These are phyloP conservation scores for Xenus cinereus DNA, from an alignment of 2,113 vertebrate genomes.

Conservation along the genomic window DNA sequence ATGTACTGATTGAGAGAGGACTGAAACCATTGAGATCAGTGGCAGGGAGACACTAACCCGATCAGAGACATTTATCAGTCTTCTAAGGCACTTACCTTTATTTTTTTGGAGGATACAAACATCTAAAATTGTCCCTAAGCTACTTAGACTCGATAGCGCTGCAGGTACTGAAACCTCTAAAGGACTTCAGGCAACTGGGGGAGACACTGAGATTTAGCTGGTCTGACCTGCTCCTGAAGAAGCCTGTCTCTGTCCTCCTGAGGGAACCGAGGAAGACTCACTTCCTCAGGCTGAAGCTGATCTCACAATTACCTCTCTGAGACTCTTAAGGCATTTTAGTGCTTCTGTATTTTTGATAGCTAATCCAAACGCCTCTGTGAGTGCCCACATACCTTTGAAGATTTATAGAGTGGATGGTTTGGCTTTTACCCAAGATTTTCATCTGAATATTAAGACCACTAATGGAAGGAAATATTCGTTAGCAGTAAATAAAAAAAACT, in stretches of 20 bases:
- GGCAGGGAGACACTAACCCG: neutral
- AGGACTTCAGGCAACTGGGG: neutral
- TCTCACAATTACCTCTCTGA: neutral
- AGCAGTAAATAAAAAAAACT: neutral
- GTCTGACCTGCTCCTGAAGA: neutral
- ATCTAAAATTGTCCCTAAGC: neutral
- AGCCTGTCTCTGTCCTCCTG: neutral
- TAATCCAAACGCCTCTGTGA: neutral
- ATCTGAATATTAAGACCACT: neutral
- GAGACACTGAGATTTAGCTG: neutral
- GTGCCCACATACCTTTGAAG: neutral
- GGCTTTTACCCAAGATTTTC: neutral
- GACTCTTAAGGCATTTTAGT: neutral
- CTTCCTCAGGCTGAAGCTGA: neutral
- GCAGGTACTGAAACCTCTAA: neutral
- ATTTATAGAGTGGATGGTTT: neutral
- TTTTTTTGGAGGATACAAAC: neutral
- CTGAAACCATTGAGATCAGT: neutral
- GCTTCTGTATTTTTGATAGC: neutral
- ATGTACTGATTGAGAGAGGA: neutral
- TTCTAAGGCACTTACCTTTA: neutral
- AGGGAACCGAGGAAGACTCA: neutral
- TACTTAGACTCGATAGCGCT: neutral
- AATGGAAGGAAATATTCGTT: neutral
- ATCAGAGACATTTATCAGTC: neutral